Evolutionary conservation across 2,113 vertebrate genomes (phyloP), one percentile per base, ranked within the genome.

Genomic region (Pholis gunnellus): DNA sequence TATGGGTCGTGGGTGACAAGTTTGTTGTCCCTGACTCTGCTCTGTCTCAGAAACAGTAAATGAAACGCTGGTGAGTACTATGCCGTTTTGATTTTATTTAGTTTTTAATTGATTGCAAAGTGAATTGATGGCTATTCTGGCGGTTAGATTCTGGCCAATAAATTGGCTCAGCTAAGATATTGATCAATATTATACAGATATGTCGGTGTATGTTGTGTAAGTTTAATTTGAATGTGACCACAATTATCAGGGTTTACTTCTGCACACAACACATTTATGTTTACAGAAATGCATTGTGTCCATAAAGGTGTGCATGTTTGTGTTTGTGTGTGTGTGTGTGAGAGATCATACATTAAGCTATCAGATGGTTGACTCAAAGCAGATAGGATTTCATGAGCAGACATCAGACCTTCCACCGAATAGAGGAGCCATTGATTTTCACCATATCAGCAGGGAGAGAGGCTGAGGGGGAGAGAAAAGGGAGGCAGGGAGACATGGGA

Each of bases 361-460:
- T 91, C 83, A 85, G 87, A 89, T 83, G 87, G 83, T 86, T 94
- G 94, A 94, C 70, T 95, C 93, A 92, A 48, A 40, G 85, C 85
- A 91, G 92, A 93, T 94, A 90, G 81, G 87, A 87, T 95, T 95
- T 95, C 91, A 89, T 93, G 90, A 90, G 86, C 73, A 73, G 84
- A 90, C 86, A 72, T 92, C 79, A 88, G 78, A 67, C 81, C 86
- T 65, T 85, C 73, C 70, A 82, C 82, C 81, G 84, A 92, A 93
- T 91, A 92, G 87, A 92, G 82, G 64, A 79, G 69, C 85, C 90
- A 94, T 93, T 94, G 93, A 94, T 94, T 94, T 93, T 87, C 71
- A 81, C 73, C 66, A 64, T 87, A 88, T 93, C 86, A 90, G 87
- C 90, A 86, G 71, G 57, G 78, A 83, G 64, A 54, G 67, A 68